Evolutionary conservation across 1,140 invertebrate genomes (phyloP).

Genomic region (Sitophilus oryzae): DNA sequence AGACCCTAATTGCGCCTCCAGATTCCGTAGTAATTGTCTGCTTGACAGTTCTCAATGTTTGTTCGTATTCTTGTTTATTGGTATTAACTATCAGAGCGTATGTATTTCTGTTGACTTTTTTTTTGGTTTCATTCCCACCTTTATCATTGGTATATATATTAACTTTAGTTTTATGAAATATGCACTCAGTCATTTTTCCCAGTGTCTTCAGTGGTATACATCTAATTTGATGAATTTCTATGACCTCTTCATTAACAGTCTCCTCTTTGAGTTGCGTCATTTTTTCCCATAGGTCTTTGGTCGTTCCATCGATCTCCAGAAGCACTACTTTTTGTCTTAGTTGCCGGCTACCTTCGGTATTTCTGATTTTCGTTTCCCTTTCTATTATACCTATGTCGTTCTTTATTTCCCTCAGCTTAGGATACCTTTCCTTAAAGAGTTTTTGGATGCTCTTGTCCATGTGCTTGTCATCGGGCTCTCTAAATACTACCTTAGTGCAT

Average conservation of each 20-base stretch:
- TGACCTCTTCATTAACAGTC: neutral
- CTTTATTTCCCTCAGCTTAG: constrained; percentile 5
- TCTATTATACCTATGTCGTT: constrained; percentile 15
- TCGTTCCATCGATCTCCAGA: neutral
- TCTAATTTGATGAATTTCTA: constrained; percentile 2
- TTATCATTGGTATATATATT: too few relatives aligned
- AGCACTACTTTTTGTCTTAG: constrained; percentile 9
- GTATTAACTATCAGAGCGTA: too few relatives aligned
- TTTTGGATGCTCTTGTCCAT: constrained; percentile 19
- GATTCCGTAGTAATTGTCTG: neutral
- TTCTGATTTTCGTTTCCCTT: constrained; percentile 4
- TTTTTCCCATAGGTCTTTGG: constrained; percentile 5
- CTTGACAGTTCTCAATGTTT: neutral
- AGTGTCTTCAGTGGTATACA: neutral
- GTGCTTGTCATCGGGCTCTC: constrained; percentile 9
- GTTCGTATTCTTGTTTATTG: neutral
- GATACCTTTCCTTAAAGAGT: constrained; percentile 14
- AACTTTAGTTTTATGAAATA: too few relatives aligned
- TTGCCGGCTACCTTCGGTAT: neutral
- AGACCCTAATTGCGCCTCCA: neutral
- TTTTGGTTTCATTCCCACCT: too few relatives aligned
- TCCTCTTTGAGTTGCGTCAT: neutral
- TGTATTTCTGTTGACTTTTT: too few relatives aligned
- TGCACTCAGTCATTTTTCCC: constrained; percentile 2
- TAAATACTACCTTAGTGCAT: constrained; percentile 12